Evolutionary conservation across 2,113 vertebrate genomes (phyloP).

Genomic region (Bombycilla garrulus): DNA sequence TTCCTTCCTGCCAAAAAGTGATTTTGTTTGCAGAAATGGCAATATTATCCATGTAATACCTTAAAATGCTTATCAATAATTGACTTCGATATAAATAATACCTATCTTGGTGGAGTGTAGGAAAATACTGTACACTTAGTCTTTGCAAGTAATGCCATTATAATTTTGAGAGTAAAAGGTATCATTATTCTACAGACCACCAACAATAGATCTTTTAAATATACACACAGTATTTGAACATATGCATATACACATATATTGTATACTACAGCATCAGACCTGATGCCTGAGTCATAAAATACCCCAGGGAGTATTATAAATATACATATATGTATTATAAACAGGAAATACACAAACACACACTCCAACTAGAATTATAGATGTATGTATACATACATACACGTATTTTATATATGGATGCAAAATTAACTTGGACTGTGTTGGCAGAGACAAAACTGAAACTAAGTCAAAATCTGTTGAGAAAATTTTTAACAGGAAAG

Average conservation of each 20-base stretch:
- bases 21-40: constrained; percentile 55
- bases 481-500: constrained; percentile 41
- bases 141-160: constrained; percentile 74
- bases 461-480: constrained; percentile 23
- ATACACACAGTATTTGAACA: constrained; percentile 72
- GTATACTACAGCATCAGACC: constrained; percentile 75
- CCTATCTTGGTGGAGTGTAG: constrained; percentile 76
- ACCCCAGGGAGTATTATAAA: constrained; percentile 71
- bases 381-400: constrained; percentile 56
- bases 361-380: constrained; percentile 39
- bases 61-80: constrained; percentile 59
- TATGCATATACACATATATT: constrained; percentile 72
- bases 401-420: not conserved
- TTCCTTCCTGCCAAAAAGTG: constrained; percentile 57
- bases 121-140: constrained; percentile 78
- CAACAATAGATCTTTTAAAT: constrained; percentile 72
- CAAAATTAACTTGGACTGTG: constrained; percentile 35
- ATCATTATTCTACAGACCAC: constrained; percentile 74
- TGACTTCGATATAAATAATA: constrained; percentile 72
- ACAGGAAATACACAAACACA: constrained; percentile 67
- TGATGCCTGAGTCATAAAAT: constrained; percentile 78
- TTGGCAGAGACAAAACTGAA: constrained; percentile 54
- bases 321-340: constrained; percentile 71
- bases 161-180: constrained; percentile 50
- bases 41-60: constrained; percentile 25